Conservation (phyloP, 2,888 invertebrate species). For the Lycia hirtaria region DNA sequence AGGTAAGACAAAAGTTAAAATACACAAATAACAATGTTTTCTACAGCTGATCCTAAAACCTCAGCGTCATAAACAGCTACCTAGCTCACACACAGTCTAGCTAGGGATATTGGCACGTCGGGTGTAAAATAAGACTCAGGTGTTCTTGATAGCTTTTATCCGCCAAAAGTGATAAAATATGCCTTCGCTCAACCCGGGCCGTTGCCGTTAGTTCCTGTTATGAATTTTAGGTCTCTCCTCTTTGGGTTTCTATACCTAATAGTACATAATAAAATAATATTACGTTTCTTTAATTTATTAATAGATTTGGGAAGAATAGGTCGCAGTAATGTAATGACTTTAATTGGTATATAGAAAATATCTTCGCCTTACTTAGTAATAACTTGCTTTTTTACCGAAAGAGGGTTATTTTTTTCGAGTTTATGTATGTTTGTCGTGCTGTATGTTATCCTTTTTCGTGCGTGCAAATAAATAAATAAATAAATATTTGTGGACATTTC, state of each 20-base stretch:
- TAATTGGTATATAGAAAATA: too few species aligned
- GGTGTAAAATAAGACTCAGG: constrained; percentile 83
- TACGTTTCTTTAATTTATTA: background rate
- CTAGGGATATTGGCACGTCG: constrained; percentile 73
- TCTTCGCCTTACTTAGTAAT: too few species aligned
- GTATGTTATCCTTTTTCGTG: too few species aligned
- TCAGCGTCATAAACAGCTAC: constrained; percentile 15
- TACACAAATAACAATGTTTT: background rate
- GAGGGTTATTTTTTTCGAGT: too few species aligned
- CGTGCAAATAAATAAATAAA: too few species aligned
- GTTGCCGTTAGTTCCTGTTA: constrained; percentile 62
- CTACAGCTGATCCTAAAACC: constrained; percentile 10
- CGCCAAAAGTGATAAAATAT: constrained; percentile 82
- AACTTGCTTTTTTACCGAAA: too few species aligned
- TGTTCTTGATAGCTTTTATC: constrained; percentile 80
- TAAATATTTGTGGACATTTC: too few species aligned
- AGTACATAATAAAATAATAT: background rate
- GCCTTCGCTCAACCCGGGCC: constrained; percentile 61
- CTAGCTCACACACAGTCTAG: constrained; percentile 39
- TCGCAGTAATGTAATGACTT: too few species aligned
- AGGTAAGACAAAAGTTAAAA: too few species aligned
- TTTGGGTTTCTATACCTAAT: constrained; percentile 13
- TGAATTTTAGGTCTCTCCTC: constrained; percentile 58
- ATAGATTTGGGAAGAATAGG: too few species aligned
- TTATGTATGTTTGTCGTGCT: too few species aligned